Base-by-base conservation (phyloP, 2,888 invertebrate species). In the Macrophya alboannulata region DNA sequence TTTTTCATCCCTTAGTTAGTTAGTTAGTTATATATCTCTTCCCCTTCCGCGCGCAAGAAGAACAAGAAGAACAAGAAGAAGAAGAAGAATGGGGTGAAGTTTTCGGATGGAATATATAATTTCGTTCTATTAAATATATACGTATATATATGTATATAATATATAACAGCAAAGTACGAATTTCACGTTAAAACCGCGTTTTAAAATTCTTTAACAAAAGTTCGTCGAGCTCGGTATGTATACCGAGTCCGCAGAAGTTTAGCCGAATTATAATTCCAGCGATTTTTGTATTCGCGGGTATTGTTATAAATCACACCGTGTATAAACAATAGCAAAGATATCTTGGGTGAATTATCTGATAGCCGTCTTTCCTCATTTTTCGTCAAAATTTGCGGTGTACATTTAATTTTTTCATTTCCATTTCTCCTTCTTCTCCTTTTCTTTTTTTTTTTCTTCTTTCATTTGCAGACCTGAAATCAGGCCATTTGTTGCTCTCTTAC, bases 201-300 rank as follows among this genome's bases (percentile, higher is more conserved):
- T 55, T 55, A 55, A 55, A 55, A 55, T 55, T 55, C 55, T 55
- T 55, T 8, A 55, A n/a, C 55, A n/a, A 55, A 55, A 55, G 55
- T 55, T 55, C n/a, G 8, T 1, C 31, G 31, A 31, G n/a, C 31
- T 31, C 3, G 31, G 31, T 31, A 31, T 31, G 3, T 31, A 31
- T 31, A 31, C 3, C 3, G 31, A 31, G 31, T 31, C 31, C 31
- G n/a, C n/a, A 31, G 31, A 31, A 31, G 31, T 31, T 31, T 31
- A 31, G 31, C 31, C 31, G 31, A 31, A 31, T 31, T 31, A 31
- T 31, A 31, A 31, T 31, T 3, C 31, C 3, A 3, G 31, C 31
- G 3, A 31, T 31, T 31, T 31, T 31, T 1, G 31, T 31, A 31
- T 31, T 31, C 31, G 31, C 3, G 31, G 1, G 31, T 31, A 31